phyloP scores from a whole-genome alignment of 1,140 invertebrate species.

The Phymorhynchus buccinoides region DNA sequence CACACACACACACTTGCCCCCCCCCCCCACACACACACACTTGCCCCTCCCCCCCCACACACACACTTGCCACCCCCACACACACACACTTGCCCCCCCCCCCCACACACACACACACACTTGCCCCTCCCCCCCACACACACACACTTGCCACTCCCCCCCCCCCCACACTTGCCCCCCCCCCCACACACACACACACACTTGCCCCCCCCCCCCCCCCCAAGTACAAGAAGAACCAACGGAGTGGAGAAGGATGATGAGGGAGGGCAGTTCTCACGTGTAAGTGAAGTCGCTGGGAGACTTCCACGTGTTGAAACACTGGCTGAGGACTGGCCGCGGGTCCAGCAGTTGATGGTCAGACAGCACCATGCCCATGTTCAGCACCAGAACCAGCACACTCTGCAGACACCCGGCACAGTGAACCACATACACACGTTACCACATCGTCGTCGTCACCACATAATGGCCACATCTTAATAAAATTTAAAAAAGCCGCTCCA shows the following conservation, averaged over 20 bases:
- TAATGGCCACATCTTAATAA: no score
- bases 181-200: not conserved
- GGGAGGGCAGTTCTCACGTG: not conserved
- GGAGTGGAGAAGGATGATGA: not conserved
- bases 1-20: no score
- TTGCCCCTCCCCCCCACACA: not conserved
- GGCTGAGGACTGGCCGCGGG: not conserved
- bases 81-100: no score
- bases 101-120: not conserved
- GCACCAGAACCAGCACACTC: not conserved
- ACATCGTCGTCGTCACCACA: no score
- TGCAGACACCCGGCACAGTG: not conserved
- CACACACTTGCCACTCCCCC: not conserved
- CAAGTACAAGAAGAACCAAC: not conserved
- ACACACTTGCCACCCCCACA: no score
- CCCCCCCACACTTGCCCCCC: not conserved
- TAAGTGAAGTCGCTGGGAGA: not conserved
- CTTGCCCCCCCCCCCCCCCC: no score
- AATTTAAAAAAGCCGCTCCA: no score
- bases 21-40: no score
- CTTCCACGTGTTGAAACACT: constrained; percentile 28
- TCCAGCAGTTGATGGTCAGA: not conserved
- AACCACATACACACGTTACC: no score
- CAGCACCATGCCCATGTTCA: constrained; percentile 4
- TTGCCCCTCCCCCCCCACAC: no score